phyloP scores from a whole-genome alignment of 2,888 invertebrate genomes.

The Lasius platythorax region DNA sequence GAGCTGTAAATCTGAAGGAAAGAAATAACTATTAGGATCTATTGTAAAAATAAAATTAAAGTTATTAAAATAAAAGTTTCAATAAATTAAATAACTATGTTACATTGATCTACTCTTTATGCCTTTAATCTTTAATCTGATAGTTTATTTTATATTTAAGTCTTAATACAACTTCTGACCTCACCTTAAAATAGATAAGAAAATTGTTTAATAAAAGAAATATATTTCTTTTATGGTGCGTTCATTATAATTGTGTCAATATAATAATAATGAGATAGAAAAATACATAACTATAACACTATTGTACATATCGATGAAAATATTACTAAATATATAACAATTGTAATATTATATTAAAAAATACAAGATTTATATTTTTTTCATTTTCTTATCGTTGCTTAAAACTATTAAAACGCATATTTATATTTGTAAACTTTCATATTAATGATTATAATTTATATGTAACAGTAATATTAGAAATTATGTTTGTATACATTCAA shows the following conservation, averaged over 20 bases:
- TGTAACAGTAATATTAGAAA: constrained; percentile 10
- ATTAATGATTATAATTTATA: background rate
- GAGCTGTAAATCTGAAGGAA: constrained; percentile 72
- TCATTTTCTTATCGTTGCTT: constrained; percentile 3
- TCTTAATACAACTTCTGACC: background rate
- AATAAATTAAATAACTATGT: constrained; percentile 22
- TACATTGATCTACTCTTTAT: background rate
- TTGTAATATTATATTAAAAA: background rate
- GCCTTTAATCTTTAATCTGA: background rate
- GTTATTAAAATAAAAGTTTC: constrained; percentile 45
- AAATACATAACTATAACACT: constrained; percentile 30
- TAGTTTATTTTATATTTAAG: background rate
- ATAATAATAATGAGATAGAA: constrained; percentile 28
- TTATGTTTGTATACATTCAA: background rate
- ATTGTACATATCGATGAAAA: background rate
- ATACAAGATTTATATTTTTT: background rate
- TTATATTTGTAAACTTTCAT: constrained; percentile 5
- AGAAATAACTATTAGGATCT: constrained; percentile 63
- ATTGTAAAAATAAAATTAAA: constrained; percentile 51
- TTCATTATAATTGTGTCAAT: background rate
- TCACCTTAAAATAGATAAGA: background rate
- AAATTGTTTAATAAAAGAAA: constrained; percentile 29
- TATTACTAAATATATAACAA: constrained; percentile 15
- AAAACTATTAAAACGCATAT: constrained; percentile 20
- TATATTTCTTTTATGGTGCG: constrained; percentile 13